Percentiles rank a stretch among this genome's conserved stretches.
Conservation (phyloP, 1,140 invertebrate genomes). For the Zaprionus ornatus region DNA sequence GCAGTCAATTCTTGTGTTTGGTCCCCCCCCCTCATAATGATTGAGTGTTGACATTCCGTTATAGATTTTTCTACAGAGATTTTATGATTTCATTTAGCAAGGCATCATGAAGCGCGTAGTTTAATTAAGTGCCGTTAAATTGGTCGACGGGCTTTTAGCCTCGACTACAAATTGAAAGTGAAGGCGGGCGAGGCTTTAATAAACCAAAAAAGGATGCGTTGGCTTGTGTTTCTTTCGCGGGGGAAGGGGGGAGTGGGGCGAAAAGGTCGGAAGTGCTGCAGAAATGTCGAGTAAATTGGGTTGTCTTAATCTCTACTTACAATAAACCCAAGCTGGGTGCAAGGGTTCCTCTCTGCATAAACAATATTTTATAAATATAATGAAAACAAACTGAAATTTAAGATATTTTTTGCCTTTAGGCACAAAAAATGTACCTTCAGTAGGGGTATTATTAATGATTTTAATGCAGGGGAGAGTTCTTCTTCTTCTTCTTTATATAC, state of each 20-base stretch:
- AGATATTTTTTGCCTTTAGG: background rate
- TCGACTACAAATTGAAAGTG: background rate
- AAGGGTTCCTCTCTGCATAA: background rate
- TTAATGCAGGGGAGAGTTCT: background rate
- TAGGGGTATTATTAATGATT: background rate
- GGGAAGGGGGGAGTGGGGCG: too few species aligned
- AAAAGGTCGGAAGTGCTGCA: conserved; percentile 24
- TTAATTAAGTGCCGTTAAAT: conserved; percentile 71
- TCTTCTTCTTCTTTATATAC: background rate
- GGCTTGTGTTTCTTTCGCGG: background rate
- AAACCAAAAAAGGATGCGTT: conserved; percentile 22
- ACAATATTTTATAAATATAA: background rate
- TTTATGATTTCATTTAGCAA: conserved; percentile 39
- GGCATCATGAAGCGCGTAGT: conserved; percentile 46
- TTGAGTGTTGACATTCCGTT: conserved; percentile 62
- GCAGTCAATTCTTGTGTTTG: conserved; percentile 19
- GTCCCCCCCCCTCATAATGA: conserved; percentile 41
- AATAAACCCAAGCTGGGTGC: background rate
- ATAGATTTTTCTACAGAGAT: conserved; percentile 21
- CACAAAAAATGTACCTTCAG: background rate
- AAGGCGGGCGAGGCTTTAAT: background rate
- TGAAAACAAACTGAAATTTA: background rate
- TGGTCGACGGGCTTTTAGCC: conserved; percentile 18
- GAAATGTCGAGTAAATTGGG: conserved; percentile 15
- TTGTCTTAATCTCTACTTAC: conserved; percentile 33